Evolutionary conservation across 2,797 vertebrate genomes (phyloP), one percentile per base, ranked within the genome.

Genomic region (Pseudotriccus pelzelni): DNA sequence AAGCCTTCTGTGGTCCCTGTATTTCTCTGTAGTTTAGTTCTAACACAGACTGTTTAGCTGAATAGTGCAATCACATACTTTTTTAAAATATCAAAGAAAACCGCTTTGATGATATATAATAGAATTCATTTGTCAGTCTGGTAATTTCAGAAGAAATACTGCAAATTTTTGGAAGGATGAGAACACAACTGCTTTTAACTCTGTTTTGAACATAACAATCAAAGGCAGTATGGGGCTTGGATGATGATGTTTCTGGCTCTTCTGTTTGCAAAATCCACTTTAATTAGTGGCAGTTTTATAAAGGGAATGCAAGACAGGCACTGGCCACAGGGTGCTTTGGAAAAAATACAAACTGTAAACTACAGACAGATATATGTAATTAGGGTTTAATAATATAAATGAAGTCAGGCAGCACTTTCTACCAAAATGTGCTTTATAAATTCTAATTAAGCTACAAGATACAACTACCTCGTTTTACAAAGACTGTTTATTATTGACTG

Each of bases 191-290:
- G 34, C 47, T 93, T 94, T 91, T 79, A 91, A 63, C 41, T 88
- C 30, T 93, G 85, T 88, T 96, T 94, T 91, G 83, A 90, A 84
- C 34, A 69, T 36, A 84, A 69, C 58, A 81, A 55, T 84, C 66
- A 94, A 93, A 97, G 62, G 47, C 73, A 68, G 10, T 15, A n/a
- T 20, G 16, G 62, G 34, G 12, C 64, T 77, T 90, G 53, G 46
- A 81, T 78, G 14, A 79, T n/a, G 60, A 32, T 34, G 43, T 37
- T 88, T 37, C 83, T 83, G 69, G 69, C 73, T 96, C 37, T 74
- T 41, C 19, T 84, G 39, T 77, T 74, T 76, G 58, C 69, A 94
- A 86, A 90, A 84, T 59, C n/a, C 12, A 37, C 41, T 72, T 75
- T 68, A 96, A 96, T 91, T 93, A 94, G 66, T 4, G 11, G 32